Conservation (phyloP, 2,797 vertebrate genomes). For the Diceros bicornis region DNA sequence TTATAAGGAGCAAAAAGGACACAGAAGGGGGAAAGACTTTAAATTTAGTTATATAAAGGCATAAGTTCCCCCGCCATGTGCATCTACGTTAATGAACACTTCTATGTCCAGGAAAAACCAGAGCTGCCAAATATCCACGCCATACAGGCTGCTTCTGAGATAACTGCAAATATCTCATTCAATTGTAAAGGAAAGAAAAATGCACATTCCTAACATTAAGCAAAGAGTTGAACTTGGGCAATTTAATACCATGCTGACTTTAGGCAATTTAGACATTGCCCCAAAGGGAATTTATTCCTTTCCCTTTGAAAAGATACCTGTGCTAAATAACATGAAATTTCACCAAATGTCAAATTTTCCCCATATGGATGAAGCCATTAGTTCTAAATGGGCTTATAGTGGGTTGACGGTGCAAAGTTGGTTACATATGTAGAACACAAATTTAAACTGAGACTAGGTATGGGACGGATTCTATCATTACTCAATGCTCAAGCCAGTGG, state of each 20-base stretch:
- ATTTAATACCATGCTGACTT: not conserved
- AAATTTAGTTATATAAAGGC: conserved; percentile 4
- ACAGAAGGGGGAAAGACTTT: not conserved
- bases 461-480: not conserved
- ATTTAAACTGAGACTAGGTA: not conserved
- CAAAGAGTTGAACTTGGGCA: not conserved
- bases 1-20: not conserved
- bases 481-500: not conserved
- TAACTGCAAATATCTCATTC: not conserved
- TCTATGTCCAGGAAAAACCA: not conserved
- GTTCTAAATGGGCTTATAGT: not conserved
- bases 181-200: conserved; percentile 21
- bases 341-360: not conserved
- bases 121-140: not conserved
- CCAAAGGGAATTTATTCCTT: not conserved
- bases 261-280: not conserved
- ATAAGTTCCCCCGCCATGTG: not conserved
- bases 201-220: not conserved
- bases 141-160: not conserved
- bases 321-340: not conserved
- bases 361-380: not conserved
- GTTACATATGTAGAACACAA: not conserved
- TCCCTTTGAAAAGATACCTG: not conserved
- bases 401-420: not conserved
- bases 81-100: not conserved